Evolutionary conservation across 2,797 vertebrate species (phyloP).

Genomic region (Neostethus bicornis): DNA sequence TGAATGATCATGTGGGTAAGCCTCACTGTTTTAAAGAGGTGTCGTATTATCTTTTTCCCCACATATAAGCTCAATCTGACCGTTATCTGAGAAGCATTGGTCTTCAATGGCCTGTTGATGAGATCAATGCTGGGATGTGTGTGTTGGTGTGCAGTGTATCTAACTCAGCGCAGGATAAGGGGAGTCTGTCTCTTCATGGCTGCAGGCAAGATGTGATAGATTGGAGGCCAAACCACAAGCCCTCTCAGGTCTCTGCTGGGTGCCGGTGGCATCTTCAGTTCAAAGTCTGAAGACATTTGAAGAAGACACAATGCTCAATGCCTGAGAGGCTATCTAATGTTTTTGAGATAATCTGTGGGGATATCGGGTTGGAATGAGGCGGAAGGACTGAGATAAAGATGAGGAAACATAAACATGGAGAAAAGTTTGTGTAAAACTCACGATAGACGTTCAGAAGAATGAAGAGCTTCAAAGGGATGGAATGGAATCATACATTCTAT

Average conservation of each 20-base stretch:
- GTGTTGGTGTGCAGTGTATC: slow-evolving; percentile 37
- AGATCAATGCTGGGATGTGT: slow-evolving; percentile 60
- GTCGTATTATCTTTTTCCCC: slow-evolving; percentile 35
- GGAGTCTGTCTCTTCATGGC: slow-evolving; percentile 40
- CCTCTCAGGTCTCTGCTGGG: slow-evolving; percentile 53
- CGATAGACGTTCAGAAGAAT: slow-evolving; percentile 10
- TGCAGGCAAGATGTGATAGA: slow-evolving; percentile 62
- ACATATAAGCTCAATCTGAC: slow-evolving; percentile 40
- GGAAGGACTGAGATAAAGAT: slow-evolving; percentile 40
- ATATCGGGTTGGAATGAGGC: slow-evolving; percentile 21
- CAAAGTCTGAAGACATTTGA: slow-evolving; percentile 63
- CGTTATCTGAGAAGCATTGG: slow-evolving; percentile 45
- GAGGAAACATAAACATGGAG: slow-evolving; percentile 13
- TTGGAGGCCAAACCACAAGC: slow-evolving; percentile 57
- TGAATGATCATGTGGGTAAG: slow-evolving; percentile 32
- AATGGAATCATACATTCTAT: slow-evolving; percentile 24
- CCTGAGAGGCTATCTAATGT: slow-evolving; percentile 46
- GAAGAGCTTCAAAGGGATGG: neutral
- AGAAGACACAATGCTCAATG: slow-evolving; percentile 37
- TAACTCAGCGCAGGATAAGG: slow-evolving; percentile 35
- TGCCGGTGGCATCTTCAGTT: slow-evolving; percentile 53
- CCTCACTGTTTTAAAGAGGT: slow-evolving; percentile 28
- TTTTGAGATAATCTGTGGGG: slow-evolving; percentile 44
- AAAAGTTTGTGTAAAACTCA: slow-evolving; percentile 11
- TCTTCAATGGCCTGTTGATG: slow-evolving; percentile 32